Evolutionary conservation across 2,888 invertebrate species (phyloP), one percentile per base, ranked within the genome.

Genomic region (Mythimna lalbum): DNA sequence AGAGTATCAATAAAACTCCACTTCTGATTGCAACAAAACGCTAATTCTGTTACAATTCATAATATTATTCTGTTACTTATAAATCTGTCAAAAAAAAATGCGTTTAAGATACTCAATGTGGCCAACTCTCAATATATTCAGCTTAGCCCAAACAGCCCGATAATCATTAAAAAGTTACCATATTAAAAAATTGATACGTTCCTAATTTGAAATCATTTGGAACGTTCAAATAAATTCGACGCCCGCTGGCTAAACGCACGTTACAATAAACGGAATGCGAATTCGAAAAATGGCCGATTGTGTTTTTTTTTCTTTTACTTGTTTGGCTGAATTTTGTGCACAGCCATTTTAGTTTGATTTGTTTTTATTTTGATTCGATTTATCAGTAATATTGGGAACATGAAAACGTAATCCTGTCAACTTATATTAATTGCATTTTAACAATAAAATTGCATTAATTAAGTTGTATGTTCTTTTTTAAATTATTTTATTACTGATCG

Each of bases 181-280:
- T 77, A 81, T 81, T 67, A 83, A 84, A 87, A 92, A 91, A 92
- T 88, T 91, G 88, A 92, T 92, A 90, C 88, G 91, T 92, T 89
- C 88, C 84, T 90, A 91, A 90, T 90, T 90, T 84, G 86, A 90
- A 92, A 91, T 89, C 89, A 87, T 88, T 91, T 91, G 88, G 78
- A 89, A 84, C 84, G 83, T 85, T 85, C 84, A 86, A 88, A 88
- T 87, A 87, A 89, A 87, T 87, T 85, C 87, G 76, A 84, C 82
- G 77, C 84, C 85, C 84, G 86, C 86, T 84, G 86, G 85, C 85
- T 81, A 85, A 86, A 83, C 57, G 79, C 72, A 80, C 74, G 74
- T 85, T 89, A 87, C 86, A 86, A 88, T 91, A 91, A 91, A 90
- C 87, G 89, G 88, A 89, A 89, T 85, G 89, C 87, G 85, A 89